Percentiles rank a stretch among this genome's conserved stretches.
Conservation (phyloP, 1,140 invertebrate genomes). For the Schlechtendalia chinensis region DNA sequence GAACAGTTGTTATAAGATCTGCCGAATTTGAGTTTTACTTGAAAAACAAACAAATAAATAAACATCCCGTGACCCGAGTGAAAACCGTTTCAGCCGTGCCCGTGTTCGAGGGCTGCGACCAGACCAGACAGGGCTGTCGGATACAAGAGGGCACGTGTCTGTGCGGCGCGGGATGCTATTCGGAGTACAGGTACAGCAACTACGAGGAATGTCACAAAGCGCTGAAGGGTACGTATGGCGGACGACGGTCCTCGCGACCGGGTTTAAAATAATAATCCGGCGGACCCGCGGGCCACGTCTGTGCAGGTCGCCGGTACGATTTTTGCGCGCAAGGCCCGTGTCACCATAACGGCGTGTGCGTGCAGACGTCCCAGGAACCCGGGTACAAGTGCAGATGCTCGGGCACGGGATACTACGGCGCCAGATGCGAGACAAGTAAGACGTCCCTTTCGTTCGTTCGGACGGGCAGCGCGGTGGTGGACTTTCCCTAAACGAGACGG, state of each 20-base stretch:
- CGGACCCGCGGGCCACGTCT: no score
- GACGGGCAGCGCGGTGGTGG: no score
- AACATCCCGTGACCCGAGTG: no score
- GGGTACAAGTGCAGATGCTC: slow-evolving; percentile 71
- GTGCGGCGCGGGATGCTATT: slow-evolving; percentile 59
- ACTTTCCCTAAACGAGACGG: no score
- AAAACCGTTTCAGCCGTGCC: slow-evolving; percentile 16
- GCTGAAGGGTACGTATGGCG: slow-evolving; percentile 60
- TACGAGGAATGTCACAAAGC: slow-evolving; percentile 59
- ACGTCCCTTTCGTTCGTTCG: no score
- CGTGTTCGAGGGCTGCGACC: slow-evolving; percentile 21
- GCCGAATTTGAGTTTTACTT: no score
- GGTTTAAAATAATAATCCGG: no score
- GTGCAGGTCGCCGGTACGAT: slow-evolving; percentile 62
- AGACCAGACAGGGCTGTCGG: slow-evolving; percentile 53
- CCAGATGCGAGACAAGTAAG: slow-evolving; percentile 66
- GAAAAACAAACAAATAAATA: no score
- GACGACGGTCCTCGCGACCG: no score
- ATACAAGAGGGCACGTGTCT: slow-evolving; percentile 54
- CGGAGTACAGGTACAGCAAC: slow-evolving; percentile 58
- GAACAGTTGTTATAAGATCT: no score
- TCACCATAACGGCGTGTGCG: slow-evolving; percentile 65
- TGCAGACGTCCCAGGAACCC: slow-evolving; percentile 66
- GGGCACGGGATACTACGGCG: slow-evolving; percentile 70
- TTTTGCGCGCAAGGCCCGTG: slow-evolving; percentile 65